Evolutionary conservation across 2,113 vertebrate species (phyloP), one percentile per base, ranked within the genome.

Genomic region (Brevimyrus niger): DNA sequence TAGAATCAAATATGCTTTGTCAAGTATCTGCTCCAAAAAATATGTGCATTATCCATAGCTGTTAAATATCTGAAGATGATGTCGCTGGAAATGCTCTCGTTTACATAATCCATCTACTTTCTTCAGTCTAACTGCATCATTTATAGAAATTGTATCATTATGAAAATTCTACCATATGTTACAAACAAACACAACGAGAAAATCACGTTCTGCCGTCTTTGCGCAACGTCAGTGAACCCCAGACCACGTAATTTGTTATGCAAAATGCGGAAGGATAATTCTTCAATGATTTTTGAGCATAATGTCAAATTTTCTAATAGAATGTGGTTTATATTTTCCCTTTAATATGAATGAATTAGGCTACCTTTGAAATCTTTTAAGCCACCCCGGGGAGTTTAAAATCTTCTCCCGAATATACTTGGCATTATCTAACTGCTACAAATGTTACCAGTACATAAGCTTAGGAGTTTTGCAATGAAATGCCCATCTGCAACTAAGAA

Each of bases 41-140:
- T 84, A 46, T 84, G 15, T 47, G 82, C 82, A 44, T 84, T 46
- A 84, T 84, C 82, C 82, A n/a, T 84, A 84, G 44, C 82, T 84
- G 82, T 84, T 47, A 80, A 44, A 46, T 84, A 84, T 84, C 82
- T 47, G 1, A 3, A n/a, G 82, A 84, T 47, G 38, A n/a, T 19
- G 8, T 84, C 23, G 9, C 38, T 47, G 82, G 82, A n/a, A 84
- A 42, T 21, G 19, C 44, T 46, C 21, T 84, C 9, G 44, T 84
- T 84, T 84, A 84, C 44, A 84, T 84, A 23, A 84, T 44, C 76
- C 38, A 8, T 38, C 76, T 44, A 82, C 19, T 82, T 82, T 82
- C 42, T 84, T 84, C 82, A 47, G 38, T 44, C 44, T 21, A n/a
- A 23, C 15, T 44, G 82, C 27, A 47, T 84, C 44, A 13, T 84